These are phyloP conservation scores for Rhaphigaster nebulosa DNA, from an alignment of 2,888 invertebrate genomes.

Conservation along the genomic window DNA sequence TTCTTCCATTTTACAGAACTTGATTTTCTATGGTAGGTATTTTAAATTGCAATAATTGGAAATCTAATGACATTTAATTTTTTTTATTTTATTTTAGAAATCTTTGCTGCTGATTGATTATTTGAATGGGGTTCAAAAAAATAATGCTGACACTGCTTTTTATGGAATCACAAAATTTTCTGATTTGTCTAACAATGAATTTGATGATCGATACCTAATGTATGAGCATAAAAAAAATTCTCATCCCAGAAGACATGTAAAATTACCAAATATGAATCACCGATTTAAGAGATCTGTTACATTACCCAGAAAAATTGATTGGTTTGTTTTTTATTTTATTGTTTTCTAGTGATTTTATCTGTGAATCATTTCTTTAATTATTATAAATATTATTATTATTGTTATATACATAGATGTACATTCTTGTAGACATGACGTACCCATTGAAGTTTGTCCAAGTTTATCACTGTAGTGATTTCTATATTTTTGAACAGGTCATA, in stretches of 20 bases:
- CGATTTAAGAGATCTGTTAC: conserved; percentile 66
- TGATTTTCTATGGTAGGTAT: background rate
- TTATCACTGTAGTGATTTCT: too few relatives aligned
- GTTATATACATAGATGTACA: background rate
- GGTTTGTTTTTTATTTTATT: conserved; percentile 28
- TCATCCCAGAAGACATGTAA: conserved; percentile 26
- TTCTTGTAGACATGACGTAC: background rate
- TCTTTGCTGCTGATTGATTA: conserved; percentile 71
- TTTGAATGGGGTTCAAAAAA: conserved; percentile 70
- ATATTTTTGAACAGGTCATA: too few relatives aligned
- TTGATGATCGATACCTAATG: conserved; percentile 70
- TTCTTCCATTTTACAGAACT: background rate
- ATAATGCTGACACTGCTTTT: conserved; percentile 70
- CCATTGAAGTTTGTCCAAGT: background rate
- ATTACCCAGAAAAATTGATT: conserved; percentile 52
- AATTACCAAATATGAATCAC: background rate
- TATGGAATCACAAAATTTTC: conserved; percentile 76
- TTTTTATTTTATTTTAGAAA: conserved; percentile 68
- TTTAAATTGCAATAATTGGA: background rate
- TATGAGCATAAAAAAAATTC: conserved; percentile 55
- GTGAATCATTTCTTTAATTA: background rate
- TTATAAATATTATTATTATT: background rate
- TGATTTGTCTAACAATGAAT: conserved; percentile 76
- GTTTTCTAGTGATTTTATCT: background rate
- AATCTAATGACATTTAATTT: background rate